Conservation (phyloP, 2,888 invertebrate genomes). For the Euclidia mi region DNA sequence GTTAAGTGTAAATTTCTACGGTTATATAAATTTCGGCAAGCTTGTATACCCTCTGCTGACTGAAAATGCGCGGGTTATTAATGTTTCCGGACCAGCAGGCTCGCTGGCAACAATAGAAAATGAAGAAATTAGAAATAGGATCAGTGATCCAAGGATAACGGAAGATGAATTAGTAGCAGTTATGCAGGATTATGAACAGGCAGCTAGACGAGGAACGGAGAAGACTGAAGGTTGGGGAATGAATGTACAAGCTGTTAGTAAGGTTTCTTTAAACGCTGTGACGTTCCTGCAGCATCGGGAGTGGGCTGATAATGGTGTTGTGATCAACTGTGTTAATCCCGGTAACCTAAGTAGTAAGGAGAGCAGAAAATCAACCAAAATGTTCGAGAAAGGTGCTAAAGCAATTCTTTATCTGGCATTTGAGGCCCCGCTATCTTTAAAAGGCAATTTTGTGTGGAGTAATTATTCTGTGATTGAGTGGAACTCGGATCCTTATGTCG, state of each 20-base stretch:
- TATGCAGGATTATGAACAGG: constrained; percentile 92
- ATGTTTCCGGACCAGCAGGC: constrained; percentile 93
- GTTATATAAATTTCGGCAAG: constrained; percentile 88
- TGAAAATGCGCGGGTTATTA: constrained; percentile 93
- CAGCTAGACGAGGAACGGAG: constrained; percentile 82
- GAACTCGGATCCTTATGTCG: constrained; percentile 84
- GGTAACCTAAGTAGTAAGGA: constrained; percentile 76
- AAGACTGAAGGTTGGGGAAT: constrained; percentile 91
- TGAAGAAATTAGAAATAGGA: constrained; percentile 86
- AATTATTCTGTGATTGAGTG: constrained; percentile 85
- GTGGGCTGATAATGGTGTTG: constrained; percentile 77
- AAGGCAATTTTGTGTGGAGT: constrained; percentile 87
- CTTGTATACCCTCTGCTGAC: constrained; percentile 93
- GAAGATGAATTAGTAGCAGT: constrained; percentile 90
- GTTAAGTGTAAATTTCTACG: constrained; percentile 82
- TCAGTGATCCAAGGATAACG: constrained; percentile 89
- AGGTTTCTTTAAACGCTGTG: constrained; percentile 93
- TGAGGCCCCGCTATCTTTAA: constrained; percentile 81
- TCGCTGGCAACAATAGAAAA: constrained; percentile 91
- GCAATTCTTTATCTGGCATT: constrained; percentile 82
- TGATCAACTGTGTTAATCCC: constrained; percentile 85
- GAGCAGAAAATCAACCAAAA: constrained; percentile 75
- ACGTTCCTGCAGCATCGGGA: constrained; percentile 92
- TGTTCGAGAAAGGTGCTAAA: constrained; percentile 83
- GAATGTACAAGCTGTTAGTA: constrained; percentile 92